A percentile compares a stretch with the other conserved stretches of the same genome.
Conservation (phyloP, 92 coral and sea anemone genomes). For the Siderastrea siderea region DNA sequence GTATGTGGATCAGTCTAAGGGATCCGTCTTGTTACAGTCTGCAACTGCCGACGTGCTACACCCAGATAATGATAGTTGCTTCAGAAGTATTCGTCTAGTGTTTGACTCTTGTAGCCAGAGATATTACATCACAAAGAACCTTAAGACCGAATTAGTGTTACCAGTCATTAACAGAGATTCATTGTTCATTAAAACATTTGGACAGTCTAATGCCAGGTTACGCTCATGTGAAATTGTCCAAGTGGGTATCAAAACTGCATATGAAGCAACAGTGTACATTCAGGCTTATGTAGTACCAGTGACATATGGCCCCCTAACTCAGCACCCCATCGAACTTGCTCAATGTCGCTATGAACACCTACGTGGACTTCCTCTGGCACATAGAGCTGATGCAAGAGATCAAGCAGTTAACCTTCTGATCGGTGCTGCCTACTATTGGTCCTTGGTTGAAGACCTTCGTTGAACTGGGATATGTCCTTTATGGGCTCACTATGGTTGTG, state of each 20-base stretch:
- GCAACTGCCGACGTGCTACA: background rate
- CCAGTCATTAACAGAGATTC: slow-evolving; percentile 14
- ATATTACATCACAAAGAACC: background rate
- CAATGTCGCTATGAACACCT: slow-evolving; percentile 40
- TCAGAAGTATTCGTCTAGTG: background rate
- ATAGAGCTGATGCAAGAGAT: slow-evolving; percentile 9
- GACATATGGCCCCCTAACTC: slow-evolving; percentile 54
- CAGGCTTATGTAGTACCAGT: slow-evolving; percentile 59
- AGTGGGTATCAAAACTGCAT: slow-evolving; percentile 18
- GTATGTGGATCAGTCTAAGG: background rate
- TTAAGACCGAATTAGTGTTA: background rate
- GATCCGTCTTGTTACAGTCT: slow-evolving; percentile 6
- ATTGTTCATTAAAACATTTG: slow-evolving; percentile 5
- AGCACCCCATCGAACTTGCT: slow-evolving; percentile 27
- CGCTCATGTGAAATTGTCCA: slow-evolving; percentile 34
- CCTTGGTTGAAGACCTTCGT: slow-evolving; percentile 28
- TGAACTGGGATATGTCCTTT: slow-evolving; percentile 43
- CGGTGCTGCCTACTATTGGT: slow-evolving; percentile 33
- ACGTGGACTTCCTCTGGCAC: slow-evolving; percentile 45
- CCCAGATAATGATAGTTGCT: background rate
- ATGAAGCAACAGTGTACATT: slow-evolving; percentile 25
- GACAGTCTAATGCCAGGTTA: slow-evolving; percentile 18
- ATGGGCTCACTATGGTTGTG: slow-evolving; percentile 29
- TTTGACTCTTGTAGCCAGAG: slow-evolving; percentile 8
- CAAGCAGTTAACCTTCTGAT: slow-evolving; percentile 24